These are phyloP conservation scores for Hemichromis elongatus DNA, from an alignment of 2,113 vertebrate genomes.

Conservation along the genomic window DNA sequence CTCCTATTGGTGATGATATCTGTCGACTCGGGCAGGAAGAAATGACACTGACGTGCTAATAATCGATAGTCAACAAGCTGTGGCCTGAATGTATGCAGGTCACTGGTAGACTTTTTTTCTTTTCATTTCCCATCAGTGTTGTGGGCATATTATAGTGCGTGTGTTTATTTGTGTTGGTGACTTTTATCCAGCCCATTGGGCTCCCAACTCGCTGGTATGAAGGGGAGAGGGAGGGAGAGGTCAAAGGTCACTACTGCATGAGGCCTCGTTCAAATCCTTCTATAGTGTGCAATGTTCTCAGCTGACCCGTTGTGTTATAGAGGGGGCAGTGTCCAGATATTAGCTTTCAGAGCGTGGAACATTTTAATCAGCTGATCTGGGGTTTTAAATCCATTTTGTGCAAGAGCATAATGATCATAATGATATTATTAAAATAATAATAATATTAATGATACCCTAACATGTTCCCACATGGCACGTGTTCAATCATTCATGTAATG, in stretches of 20 bases:
- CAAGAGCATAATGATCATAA: neutral
- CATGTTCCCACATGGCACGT: neutral
- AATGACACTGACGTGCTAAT: neutral
- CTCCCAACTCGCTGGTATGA: conserved; percentile 67
- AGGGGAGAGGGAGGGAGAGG: neutral
- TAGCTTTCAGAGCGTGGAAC: conserved; percentile 7
- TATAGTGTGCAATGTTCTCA: conserved; percentile 57
- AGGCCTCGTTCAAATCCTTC: conserved; percentile 64
- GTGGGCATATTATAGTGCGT: neutral
- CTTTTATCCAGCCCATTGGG: conserved; percentile 25
- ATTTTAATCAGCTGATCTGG: conserved; percentile 18
- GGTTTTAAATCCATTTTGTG: neutral
- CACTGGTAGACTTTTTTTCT: neutral
- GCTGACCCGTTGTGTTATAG: conserved; percentile 35
- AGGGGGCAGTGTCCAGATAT: conserved; percentile 14
- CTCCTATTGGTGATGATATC: conserved; percentile 29
- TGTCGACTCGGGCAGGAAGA: conserved; percentile 9
- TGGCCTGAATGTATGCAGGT: neutral
- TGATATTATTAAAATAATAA: neutral
- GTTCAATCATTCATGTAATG: conserved; percentile 19
- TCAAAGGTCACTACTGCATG: conserved; percentile 67
- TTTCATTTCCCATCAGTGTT: neutral
- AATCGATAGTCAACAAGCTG: conserved; percentile 42
- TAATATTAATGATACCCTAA: neutral
- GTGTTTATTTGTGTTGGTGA: conserved; percentile 14